These are phyloP conservation scores for Phenacoccus solenopsis DNA, from an alignment of 1,140 invertebrate species.

Conservation along the genomic window DNA sequence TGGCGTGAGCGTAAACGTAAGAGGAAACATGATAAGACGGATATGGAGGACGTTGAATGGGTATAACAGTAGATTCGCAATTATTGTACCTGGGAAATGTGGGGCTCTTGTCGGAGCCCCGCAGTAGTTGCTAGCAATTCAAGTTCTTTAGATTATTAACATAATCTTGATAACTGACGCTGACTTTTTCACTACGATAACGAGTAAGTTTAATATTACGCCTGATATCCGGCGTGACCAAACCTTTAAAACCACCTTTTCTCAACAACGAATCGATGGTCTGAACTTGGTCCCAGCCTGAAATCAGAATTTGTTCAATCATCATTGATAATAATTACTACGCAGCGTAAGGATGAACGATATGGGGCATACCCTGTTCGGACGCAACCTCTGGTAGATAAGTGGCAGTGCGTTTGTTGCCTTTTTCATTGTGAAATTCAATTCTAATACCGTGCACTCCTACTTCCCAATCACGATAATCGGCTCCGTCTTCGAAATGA, in stretches of 20 bases:
- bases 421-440: slow-evolving; percentile 92
- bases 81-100: not conserved
- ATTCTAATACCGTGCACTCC: slow-evolving; percentile 96
- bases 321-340: not conserved
- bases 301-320: not conserved
- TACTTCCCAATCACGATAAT: slow-evolving; percentile 95
- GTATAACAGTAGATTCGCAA: not conserved
- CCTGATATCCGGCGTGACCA: slow-evolving; percentile 75
- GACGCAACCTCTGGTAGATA: slow-evolving; percentile 94
- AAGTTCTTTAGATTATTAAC: slow-evolving; percentile 45
- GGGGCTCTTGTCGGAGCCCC: slow-evolving; percentile 25
- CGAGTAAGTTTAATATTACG: slow-evolving; percentile 83
- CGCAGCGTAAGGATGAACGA: not conserved
- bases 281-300: slow-evolving; percentile 88
- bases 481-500: slow-evolving; percentile 87
- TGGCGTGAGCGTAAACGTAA: not conserved
- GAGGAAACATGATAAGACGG: not conserved
- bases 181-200: slow-evolving; percentile 82
- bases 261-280: slow-evolving; percentile 94
- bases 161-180: slow-evolving; percentile 71
- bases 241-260: slow-evolving; percentile 90
- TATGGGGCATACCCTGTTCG: slow-evolving; percentile 82
- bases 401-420: slow-evolving; percentile 88
- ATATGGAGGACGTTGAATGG: not conserved
- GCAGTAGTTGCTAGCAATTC: slow-evolving; percentile 42